These are phyloP conservation scores for Phorcus lineatus DNA, from an alignment of 2,888 invertebrate genomes.

Conservation along the genomic window DNA sequence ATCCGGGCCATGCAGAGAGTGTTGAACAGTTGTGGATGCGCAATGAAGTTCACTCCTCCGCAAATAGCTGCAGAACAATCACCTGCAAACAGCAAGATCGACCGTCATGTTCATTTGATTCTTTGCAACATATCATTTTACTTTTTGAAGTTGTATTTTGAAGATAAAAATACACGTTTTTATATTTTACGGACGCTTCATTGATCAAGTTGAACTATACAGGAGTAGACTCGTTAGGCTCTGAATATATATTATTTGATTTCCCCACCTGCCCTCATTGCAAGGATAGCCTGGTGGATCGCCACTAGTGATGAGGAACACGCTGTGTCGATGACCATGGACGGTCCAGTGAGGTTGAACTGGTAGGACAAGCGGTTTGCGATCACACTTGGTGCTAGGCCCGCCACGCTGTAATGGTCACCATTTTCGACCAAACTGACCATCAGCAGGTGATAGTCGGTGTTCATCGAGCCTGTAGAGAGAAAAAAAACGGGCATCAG, in stretches of 20 bases:
- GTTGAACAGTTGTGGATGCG: too few relatives aligned
- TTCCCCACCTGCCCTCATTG: constrained; percentile 42
- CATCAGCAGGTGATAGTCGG: background rate
- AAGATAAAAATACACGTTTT: too few relatives aligned
- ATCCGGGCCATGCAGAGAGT: too few relatives aligned
- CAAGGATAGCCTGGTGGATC: constrained; percentile 60
- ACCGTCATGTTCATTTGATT: constrained; percentile 53
- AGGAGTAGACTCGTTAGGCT: too few relatives aligned
- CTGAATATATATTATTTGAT: too few relatives aligned
- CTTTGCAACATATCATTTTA: constrained; percentile 45
- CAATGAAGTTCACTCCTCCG: too few relatives aligned
- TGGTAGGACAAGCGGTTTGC: constrained; percentile 40
- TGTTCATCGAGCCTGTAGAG: constrained; percentile 22
- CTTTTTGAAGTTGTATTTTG: too few relatives aligned
- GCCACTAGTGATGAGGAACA: constrained; percentile 48
- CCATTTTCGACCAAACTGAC: background rate
- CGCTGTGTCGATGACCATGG: constrained; percentile 44
- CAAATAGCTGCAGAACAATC: too few relatives aligned
- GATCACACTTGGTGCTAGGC: constrained; percentile 30
- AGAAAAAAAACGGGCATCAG: too few relatives aligned
- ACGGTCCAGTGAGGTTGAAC: constrained; percentile 39
- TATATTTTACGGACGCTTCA: too few relatives aligned
- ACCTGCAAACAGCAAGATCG: too few relatives aligned
- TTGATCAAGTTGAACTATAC: too few relatives aligned
- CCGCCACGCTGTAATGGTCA: constrained; percentile 35